Percentiles rank a stretch among this genome's conserved stretches.
phyloP scores from a whole-genome alignment of 2,113 vertebrate species.

The Gasterosteus nipponicus region DNA sequence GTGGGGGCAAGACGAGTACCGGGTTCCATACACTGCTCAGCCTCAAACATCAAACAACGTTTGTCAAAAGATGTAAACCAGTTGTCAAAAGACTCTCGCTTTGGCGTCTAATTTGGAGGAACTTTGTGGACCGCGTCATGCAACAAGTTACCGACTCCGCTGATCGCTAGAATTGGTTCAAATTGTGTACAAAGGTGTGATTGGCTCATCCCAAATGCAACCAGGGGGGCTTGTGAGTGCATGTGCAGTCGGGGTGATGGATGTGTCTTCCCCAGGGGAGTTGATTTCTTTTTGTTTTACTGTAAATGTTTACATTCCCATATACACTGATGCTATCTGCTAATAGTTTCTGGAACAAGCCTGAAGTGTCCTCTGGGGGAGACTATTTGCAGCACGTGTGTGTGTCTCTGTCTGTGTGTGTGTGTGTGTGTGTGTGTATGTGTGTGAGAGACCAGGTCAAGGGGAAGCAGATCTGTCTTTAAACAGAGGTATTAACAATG shows the following conservation, averaged over 20 bases:
- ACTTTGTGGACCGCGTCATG: not conserved
- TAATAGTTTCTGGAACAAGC: slow-evolving; percentile 81
- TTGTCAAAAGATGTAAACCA: not conserved
- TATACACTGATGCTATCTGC: slow-evolving; percentile 81
- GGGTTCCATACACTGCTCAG: not conserved
- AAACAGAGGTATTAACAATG: slow-evolving; percentile 80
- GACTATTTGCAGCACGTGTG: slow-evolving; percentile 60
- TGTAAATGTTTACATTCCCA: slow-evolving; percentile 87
- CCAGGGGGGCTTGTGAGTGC: slow-evolving; percentile 17
- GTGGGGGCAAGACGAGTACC: not conserved
- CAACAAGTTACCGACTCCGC: not conserved
- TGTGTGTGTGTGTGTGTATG: slow-evolving; percentile 31
- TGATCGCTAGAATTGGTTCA: slow-evolving; percentile 33
- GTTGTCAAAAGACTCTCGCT: not conserved
- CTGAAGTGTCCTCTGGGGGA: slow-evolving; percentile 73
- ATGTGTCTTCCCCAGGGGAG: slow-evolving; percentile 69
- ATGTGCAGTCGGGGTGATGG: slow-evolving; percentile 66
- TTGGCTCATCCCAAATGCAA: slow-evolving; percentile 27
- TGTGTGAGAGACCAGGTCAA: slow-evolving; percentile 63
- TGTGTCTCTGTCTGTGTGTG: slow-evolving; percentile 21
- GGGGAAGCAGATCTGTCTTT: slow-evolving; percentile 72
- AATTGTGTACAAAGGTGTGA: slow-evolving; percentile 50
- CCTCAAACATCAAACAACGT: not conserved
- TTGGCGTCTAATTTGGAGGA: not conserved
- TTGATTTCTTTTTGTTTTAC: slow-evolving; percentile 77